Evolutionary conservation across 1,140 invertebrate genomes (phyloP), one percentile per base, ranked within the genome.

Genomic region (Campoletis sonorensis): DNA sequence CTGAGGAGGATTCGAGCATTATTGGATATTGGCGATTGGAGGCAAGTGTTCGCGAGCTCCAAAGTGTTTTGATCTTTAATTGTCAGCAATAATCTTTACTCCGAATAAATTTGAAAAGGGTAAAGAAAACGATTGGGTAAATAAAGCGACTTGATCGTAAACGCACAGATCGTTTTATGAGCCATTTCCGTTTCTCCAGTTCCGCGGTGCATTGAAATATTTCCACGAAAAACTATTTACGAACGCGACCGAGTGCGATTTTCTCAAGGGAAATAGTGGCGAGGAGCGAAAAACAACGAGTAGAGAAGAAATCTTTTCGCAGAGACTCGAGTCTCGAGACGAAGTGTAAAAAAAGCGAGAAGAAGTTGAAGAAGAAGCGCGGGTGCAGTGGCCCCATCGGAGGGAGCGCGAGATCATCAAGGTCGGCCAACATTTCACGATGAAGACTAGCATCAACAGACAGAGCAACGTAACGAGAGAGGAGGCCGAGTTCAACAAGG

Each of bases 401-500:
- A 33, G 68, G 3, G 33, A 40, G 4, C 68, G 11, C 10, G 16
- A 71, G 33, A 58, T 4, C 21, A n/a, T n/a, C 68, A 71, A 71
- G 68, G 68, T 71, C 68, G 33, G 27, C 11, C 11, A 16, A 40
- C 30, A 58, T 58, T 33, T 40, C 30, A 71, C 68, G 68, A 71
- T 71, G 68, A 71, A 71, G 68, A 40, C 27, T 21, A 71, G 33
- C 68, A 58, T 21, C 18, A 58, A 58, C 54, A 58, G 18, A 4
- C 18, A 23, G 18, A 58, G 21, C 54, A 71, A 30, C 64, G 68
- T 18, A 16, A 33, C 21, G 68, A 71, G 68, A 30, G 68, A 71
- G 18, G 68, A 71, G 18, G 68, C 68, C 37, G 82, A 78, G 33
- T 30, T 26, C 76, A 80, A 89, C 80, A 87, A 88, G 83, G 86